Evolutionary conservation across 1,140 invertebrate genomes (phyloP).

Genomic region (Drosophila grimshawi): DNA sequence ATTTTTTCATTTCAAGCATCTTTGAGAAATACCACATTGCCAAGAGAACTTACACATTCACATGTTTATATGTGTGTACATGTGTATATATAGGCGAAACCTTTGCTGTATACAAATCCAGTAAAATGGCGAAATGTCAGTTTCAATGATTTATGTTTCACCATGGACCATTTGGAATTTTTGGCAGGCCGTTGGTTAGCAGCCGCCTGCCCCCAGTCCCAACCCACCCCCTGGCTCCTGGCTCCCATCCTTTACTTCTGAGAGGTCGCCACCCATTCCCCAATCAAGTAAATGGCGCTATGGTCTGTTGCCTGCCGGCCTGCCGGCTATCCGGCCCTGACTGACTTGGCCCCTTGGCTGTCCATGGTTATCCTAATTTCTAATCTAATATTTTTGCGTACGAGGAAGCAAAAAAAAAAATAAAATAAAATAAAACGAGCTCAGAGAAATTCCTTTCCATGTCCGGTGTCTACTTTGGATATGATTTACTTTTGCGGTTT

Average conservation of each 20-base stretch:
- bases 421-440: constrained; percentile 22
- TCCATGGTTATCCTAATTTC: constrained; percentile 77
- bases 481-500: constrained; percentile 83
- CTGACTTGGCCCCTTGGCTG: constrained; percentile 26
- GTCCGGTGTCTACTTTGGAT: constrained; percentile 69
- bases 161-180: constrained; percentile 77
- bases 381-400: constrained; percentile 82
- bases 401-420: constrained; percentile 20
- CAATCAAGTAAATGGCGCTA: constrained; percentile 61
- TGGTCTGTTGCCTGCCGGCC: constrained; percentile 64
- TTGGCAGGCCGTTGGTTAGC: constrained; percentile 59
- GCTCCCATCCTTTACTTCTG: neutral
- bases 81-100: neutral
- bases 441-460: constrained; percentile 62
- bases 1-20: constrained; percentile 23
- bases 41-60: neutral
- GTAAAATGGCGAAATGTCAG: constrained; percentile 82
- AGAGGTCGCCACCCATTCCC: constrained; percentile 24
- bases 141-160: constrained; percentile 83
- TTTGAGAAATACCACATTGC: constrained; percentile 14
- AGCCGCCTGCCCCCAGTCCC: constrained; percentile 16
- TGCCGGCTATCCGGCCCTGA: constrained; percentile 3
- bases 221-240: neutral
- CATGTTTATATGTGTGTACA: constrained; percentile 6
- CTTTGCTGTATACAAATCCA: constrained; percentile 64